Base-by-base conservation (phyloP, 1,140 invertebrate species). In the Episyrphus balteatus region DNA sequence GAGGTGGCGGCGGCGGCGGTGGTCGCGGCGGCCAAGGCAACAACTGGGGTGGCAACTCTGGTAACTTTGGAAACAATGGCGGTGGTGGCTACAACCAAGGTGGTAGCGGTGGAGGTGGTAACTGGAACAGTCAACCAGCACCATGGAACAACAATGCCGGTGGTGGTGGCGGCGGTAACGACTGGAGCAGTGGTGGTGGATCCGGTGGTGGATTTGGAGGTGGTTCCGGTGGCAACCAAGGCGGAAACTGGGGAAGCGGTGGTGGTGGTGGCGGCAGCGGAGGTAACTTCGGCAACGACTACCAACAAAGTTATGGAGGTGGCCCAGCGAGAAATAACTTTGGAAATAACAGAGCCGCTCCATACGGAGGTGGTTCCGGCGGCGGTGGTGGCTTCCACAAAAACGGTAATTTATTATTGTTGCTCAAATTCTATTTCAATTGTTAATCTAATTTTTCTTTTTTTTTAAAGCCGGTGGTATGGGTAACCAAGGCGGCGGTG, bases 241-340 rank as follows among this genome's bases (percentile, higher is more conserved):
- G 76, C 19, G 74, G 77, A 43, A 75, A 76, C 8, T 70, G 73
- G 14, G 69, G 73, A 42, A 73, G 75, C 18, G 75, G 74, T 52
- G 72, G 70, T 13, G 71, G 77, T 13, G 76, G 76, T 17, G 75
- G 74, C 52, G 21, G 21, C 52, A 75, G 76, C 59, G 66, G 63
- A 32, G 77, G 80, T 44, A 78, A 75, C 55, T 86, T 86, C 52
- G 83, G 82, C 10, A 78, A 78, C 49, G 79, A 81, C 26, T 86
- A 86, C 55, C 83, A 87, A 52, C 83, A 87, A 60, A 77, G 78
- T 38, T 86, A 82, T 56, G 74, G 81, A 1, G 82, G 82, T 30
- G 82, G 83, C 2, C 81, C 81, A 0, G 76, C 82, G 42, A 70
- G 81, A 55, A 83, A 80, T 63, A 67, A 62, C 48, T 64, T 67